Base-by-base conservation (phyloP, 2,797 vertebrate species). In the Poeciliopsis gracilis region DNA sequence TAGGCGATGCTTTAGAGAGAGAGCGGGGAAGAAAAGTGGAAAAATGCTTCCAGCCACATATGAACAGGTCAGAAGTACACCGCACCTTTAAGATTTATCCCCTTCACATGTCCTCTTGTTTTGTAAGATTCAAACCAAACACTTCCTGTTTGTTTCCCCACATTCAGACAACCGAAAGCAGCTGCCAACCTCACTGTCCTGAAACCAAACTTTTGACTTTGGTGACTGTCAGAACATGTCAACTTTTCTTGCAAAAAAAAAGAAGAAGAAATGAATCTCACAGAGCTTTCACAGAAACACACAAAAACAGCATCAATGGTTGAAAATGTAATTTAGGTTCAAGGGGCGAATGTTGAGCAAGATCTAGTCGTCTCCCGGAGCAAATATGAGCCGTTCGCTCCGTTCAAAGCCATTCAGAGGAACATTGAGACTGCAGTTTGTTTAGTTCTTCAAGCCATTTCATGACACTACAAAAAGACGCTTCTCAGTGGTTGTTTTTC, bases 181-280 rank as follows among this genome's bases (percentile, higher is more conserved):
- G n/a, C 57, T 61, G 57, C 28, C 57, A 30, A 11, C 13, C 13
- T 30, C 28, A 61, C 28, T 5, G 15, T 33, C 28, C 30, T 6
- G 13, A 59, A 61, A 33, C 28, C 15, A 61, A 61, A 61, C 57
- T 8, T 33, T 61, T 30, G 61, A 82, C 79, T 80, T 79, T 45
- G 43, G 36, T 41, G 30, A 28, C 78, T 33, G 38, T 41, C 18
- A 75, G 72, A 53, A 55, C 69, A 38, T 23, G 36, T 80, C 72
- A 61, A 73, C 79, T 53, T 69, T 45, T 10, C 73, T 47, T 25
- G 46, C 49, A 55, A n/a, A n/a, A n/a, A 25, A 3, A 53, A 51
- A 1, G 1, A 11, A 12, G 25, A n/a, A n/a, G 9, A 55, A 55
- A 4, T 36, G n/a, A 25, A 55, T 55, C 12, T 13, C 53, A 57